A percentile compares a stretch with the other conserved stretches of the same genome.
Evolutionary conservation across 2,888 invertebrate species (phyloP).

Genomic region (Polylopha cassiicola): DNA sequence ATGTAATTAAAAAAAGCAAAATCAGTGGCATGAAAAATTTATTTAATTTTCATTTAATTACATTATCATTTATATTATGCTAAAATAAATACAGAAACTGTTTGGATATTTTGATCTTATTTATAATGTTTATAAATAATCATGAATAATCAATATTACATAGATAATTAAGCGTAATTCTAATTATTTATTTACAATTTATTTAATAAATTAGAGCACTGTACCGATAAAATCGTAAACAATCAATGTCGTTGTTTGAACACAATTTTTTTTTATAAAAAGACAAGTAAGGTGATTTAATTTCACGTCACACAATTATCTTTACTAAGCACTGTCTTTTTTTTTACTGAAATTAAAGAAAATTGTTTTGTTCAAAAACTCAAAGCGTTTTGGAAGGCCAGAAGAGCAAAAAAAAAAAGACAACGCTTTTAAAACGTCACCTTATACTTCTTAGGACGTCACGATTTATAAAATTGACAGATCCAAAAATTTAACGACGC

Average conservation of each 20-base stretch:
- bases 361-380: no score
- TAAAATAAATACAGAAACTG: constrained; percentile 76
- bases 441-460: no score
- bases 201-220: constrained; percentile 52
- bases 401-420: no score
- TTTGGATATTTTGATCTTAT: constrained; percentile 63
- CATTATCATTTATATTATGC: constrained; percentile 60
- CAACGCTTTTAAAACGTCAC: no score
- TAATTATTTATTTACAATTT: constrained; percentile 70
- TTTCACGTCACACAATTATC: no score
- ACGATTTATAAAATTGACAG: no score
- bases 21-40: constrained; percentile 75
- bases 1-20: constrained; percentile 30
- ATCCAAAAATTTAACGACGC: no score
- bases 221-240: constrained; percentile 8
- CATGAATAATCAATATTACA: constrained; percentile 56
- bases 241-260: constrained; percentile 12
- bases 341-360: no score
- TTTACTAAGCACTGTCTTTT: no score
- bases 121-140: constrained; percentile 67
- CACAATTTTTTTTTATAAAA: constrained; percentile 10
- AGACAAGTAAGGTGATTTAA: no score
- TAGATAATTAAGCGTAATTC: constrained; percentile 52
- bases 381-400: no score
- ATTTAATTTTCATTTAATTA: constrained; percentile 73